Evolutionary conservation across 2,888 invertebrate species (phyloP).

Genomic region (Amaurobius ferox): DNA sequence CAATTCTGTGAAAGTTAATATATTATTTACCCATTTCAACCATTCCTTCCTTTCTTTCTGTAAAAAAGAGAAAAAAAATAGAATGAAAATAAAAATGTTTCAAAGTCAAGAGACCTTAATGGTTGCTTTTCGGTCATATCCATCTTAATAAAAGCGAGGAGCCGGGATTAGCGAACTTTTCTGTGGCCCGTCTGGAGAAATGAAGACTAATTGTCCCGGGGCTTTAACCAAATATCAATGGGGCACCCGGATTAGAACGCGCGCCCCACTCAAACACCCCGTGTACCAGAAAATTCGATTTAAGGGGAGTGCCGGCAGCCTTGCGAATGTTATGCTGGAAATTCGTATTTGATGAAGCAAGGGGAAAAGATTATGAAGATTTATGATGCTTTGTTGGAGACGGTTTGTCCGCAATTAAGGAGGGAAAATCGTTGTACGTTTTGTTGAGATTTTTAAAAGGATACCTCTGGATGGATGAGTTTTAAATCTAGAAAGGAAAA

Average conservation of each 20-base stretch:
- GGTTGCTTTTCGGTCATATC: not conserved
- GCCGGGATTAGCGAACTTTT: not conserved
- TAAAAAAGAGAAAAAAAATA: not conserved
- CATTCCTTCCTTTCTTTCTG: no score
- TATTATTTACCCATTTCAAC: no score
- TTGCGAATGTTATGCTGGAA: not conserved
- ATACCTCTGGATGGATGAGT: no score
- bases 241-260: not conserved
- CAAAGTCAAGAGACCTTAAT: not conserved
- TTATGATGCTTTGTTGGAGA: not conserved
- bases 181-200: conserved; percentile 44
- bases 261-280: not conserved
- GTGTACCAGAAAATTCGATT: conserved; percentile 16
- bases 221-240: not conserved
- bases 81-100: no score
- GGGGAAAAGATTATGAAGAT: not conserved
- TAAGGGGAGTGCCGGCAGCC: not conserved
- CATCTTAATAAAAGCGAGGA: not conserved
- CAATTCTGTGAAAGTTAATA: no score
- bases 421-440: no score
- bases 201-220: conserved; percentile 62
- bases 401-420: conserved; percentile 5
- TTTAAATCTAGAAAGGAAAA: no score
- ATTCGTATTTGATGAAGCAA: conserved; percentile 10
- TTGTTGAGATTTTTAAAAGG: no score